A percentile compares a stretch with the other conserved stretches of the same genome.
These are phyloP conservation scores for Galeopsomyia nigrocyanea DNA, from an alignment of 2,888 invertebrate genomes.

Conservation along the genomic window DNA sequence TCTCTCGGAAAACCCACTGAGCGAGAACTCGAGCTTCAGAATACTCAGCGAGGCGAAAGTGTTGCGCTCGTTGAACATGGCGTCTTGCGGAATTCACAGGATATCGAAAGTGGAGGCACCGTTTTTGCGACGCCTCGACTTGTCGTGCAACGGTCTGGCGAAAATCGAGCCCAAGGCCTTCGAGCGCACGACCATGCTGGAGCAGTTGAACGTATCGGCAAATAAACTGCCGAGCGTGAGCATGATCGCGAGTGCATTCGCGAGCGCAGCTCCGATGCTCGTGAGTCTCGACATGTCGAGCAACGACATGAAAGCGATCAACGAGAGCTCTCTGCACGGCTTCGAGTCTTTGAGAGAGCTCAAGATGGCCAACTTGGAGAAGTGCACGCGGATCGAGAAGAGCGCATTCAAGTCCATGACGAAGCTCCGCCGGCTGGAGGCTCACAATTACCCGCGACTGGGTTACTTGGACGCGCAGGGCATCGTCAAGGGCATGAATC, in stretches of 20 bases:
- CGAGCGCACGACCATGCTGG: constrained; percentile 83
- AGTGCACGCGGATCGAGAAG: constrained; percentile 85
- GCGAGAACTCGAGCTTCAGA: constrained; percentile 79
- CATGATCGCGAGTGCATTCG: constrained; percentile 60
- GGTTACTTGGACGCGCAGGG: constrained; percentile 91
- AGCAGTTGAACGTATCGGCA: constrained; percentile 82
- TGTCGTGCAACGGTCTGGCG: constrained; percentile 82
- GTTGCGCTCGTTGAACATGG: constrained; percentile 84
- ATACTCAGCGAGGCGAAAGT: constrained; percentile 91
- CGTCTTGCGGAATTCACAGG: constrained; percentile 80
- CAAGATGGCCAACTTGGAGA: constrained; percentile 77
- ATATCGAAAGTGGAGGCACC: constrained; percentile 85
- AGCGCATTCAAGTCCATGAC: constrained; percentile 81
- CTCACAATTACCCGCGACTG: constrained; percentile 83
- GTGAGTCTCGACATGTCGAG: constrained; percentile 83
- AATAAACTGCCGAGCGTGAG: constrained; percentile 77
- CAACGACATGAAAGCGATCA: constrained; percentile 85
- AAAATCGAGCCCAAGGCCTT: constrained; percentile 78
- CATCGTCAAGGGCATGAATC: constrained; percentile 70
- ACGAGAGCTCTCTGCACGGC: constrained; percentile 82
- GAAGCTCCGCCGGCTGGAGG: constrained; percentile 79
- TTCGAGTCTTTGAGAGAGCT: constrained; percentile 77
- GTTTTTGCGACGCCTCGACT: constrained; percentile 82
- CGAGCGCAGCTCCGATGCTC: constrained; percentile 77
- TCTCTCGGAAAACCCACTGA: constrained; percentile 87